Evolutionary conservation across 2,113 vertebrate species (phyloP).

Genomic region (Seriola quinqueradiata): DNA sequence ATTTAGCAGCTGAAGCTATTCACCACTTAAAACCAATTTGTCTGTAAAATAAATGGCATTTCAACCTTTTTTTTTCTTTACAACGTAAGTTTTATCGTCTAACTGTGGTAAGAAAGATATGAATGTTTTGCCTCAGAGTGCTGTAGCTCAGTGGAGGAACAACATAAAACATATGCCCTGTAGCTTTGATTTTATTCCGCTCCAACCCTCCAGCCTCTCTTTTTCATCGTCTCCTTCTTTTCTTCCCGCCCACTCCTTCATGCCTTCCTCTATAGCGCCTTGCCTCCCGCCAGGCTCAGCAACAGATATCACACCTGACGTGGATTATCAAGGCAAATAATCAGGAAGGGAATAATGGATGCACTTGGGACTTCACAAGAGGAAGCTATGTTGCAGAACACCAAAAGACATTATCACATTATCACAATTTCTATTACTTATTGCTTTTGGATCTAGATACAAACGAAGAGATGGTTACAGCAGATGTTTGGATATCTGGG

Average conservation of each 20-base stretch:
- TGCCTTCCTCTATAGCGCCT: conserved; percentile 34
- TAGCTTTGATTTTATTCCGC: conserved; percentile 60
- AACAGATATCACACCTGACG: conserved; percentile 66
- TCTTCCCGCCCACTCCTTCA: conserved; percentile 48
- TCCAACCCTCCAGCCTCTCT: conserved; percentile 29
- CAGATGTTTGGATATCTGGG: not conserved
- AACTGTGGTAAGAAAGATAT: not conserved
- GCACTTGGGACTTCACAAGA: conserved; percentile 24
- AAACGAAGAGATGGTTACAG: not conserved
- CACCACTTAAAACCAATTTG: not conserved
- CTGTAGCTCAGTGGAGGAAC: conserved; percentile 2
- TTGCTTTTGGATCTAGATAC: too few species aligned
- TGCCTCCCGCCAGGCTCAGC: conserved; percentile 46
- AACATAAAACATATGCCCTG: conserved; percentile 27
- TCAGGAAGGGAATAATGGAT: conserved; percentile 1
- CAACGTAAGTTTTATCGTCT: not conserved
- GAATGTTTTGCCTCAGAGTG: not conserved
- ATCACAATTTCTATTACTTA: too few species aligned
- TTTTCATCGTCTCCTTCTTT: conserved; percentile 8
- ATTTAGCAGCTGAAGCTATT: not conserved
- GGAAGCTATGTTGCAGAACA: not conserved
- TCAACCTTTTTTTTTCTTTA: not conserved
- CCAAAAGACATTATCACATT: not conserved
- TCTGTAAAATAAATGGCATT: not conserved
- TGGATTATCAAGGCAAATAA: conserved; percentile 54